Evolutionary conservation across 2,888 invertebrate genomes (phyloP).

Genomic region (Trissolcus brochymenae): DNA sequence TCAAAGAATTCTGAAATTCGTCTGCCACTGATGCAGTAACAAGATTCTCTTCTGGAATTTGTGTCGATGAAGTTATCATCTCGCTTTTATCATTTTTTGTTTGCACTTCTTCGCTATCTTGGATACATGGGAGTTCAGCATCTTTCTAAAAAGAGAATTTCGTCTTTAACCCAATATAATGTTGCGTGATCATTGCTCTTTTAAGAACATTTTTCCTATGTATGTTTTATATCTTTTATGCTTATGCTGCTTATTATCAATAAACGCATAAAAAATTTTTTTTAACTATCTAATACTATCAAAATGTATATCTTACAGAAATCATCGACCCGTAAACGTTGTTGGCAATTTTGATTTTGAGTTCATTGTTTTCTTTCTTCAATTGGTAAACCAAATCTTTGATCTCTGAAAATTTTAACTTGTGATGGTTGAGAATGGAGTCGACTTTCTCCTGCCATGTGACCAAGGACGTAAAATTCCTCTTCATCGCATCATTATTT

Average conservation of each 20-base stretch:
- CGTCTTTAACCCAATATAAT: too few relatives aligned
- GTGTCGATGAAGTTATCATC: constrained; percentile 1
- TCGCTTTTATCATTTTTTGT: background rate
- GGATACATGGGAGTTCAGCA: background rate
- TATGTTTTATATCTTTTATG: too few relatives aligned
- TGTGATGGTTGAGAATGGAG: constrained; percentile 80
- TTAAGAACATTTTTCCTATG: too few relatives aligned
- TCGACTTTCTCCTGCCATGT: constrained; percentile 82
- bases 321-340: constrained; percentile 8
- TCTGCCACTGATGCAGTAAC: too few relatives aligned
- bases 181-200: too few relatives aligned
- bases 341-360: constrained; percentile 53
- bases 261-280: too few relatives aligned
- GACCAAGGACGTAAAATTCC: constrained; percentile 81
- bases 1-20: too few relatives aligned
- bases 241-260: too few relatives aligned
- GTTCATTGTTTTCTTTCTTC: constrained; percentile 69
- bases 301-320: constrained; percentile 11
- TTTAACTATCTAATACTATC: too few relatives aligned
- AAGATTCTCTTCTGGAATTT: constrained; percentile 13
- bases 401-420: constrained; percentile 83
- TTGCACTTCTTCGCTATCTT: background rate
- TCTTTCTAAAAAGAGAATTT: too few relatives aligned
- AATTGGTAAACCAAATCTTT: constrained; percentile 78
- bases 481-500: constrained; percentile 83